phyloP scores from a whole-genome alignment of 1,140 invertebrate species.

The Melipona quadrifasciata region DNA sequence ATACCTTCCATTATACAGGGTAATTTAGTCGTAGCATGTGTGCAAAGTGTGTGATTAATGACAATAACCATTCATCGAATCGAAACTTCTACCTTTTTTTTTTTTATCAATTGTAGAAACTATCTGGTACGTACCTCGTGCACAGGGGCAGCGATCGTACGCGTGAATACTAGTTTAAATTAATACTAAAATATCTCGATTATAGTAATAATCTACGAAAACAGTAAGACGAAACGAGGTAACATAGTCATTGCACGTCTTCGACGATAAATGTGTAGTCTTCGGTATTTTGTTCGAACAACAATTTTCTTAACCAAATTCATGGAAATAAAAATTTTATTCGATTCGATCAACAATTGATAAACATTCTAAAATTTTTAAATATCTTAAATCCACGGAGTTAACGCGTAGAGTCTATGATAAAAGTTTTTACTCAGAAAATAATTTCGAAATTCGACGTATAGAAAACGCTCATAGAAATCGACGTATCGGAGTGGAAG shows the following conservation, averaged over 20 bases:
- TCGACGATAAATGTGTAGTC: background rate
- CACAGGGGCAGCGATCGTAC: constrained; percentile 57
- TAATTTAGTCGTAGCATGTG: constrained; percentile 4
- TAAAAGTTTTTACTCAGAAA: background rate
- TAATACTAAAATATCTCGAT: constrained; percentile 1
- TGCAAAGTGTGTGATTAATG: constrained; percentile 19
- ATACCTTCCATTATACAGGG: constrained; percentile 19
- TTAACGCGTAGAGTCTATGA: background rate
- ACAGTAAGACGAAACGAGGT: background rate
- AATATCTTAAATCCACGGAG: no score
- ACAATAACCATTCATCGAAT: background rate
- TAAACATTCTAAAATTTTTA: no score
- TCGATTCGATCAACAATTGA: no score
- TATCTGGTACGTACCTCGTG: constrained; percentile 60
- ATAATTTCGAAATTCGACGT: background rate
- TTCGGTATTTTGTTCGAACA: background rate
- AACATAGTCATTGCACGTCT: background rate
- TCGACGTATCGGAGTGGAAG: no score
- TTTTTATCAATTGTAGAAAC: constrained; percentile 16
- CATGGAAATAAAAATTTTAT: background rate
- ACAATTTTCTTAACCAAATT: background rate
- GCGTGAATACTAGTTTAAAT: constrained; percentile 36
- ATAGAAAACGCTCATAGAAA: background rate
- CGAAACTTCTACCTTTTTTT: background rate
- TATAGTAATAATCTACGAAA: background rate